Conservation (phyloP, 2,797 vertebrate genomes). For the Sebastes taczanowskii region DNA sequence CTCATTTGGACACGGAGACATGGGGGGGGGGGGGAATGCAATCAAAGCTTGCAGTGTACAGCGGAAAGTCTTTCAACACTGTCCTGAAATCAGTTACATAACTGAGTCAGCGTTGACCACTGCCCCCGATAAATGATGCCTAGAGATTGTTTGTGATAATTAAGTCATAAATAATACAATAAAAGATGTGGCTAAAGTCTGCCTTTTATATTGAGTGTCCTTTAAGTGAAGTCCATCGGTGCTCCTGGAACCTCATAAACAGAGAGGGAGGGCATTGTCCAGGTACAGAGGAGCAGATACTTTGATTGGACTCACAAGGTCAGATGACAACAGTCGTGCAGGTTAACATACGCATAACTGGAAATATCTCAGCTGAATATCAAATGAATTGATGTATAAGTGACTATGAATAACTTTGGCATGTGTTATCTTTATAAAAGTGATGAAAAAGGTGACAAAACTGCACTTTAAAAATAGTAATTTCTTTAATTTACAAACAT, state of each 20-base stretch:
- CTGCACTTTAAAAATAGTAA: slow-evolving; percentile 56
- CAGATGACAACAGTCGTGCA: background rate
- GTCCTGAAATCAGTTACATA: too few relatives aligned
- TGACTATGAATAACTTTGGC: background rate
- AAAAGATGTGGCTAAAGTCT: slow-evolving; percentile 1
- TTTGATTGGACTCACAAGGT: background rate
- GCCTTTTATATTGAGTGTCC: background rate
- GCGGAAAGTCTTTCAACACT: background rate
- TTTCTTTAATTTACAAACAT: slow-evolving; percentile 73
- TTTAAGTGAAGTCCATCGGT: background rate
- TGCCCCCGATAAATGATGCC: too few relatives aligned
- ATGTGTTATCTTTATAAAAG: background rate
- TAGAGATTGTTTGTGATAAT: background rate
- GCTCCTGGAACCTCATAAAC: slow-evolving; percentile 13
- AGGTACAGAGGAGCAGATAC: background rate
- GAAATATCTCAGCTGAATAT: background rate
- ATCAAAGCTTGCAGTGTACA: background rate
- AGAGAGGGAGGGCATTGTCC: background rate
- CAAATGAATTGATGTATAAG: background rate
- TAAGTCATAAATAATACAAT: slow-evolving; percentile 11
- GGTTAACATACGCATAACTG: too few relatives aligned
- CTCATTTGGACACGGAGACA: background rate
- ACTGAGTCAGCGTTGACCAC: too few relatives aligned
- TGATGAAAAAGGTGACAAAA: background rate
- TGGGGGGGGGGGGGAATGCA: too few relatives aligned